Base-by-base conservation (phyloP, 2,888 invertebrate species). In the Tryphoninae sp. region DNA sequence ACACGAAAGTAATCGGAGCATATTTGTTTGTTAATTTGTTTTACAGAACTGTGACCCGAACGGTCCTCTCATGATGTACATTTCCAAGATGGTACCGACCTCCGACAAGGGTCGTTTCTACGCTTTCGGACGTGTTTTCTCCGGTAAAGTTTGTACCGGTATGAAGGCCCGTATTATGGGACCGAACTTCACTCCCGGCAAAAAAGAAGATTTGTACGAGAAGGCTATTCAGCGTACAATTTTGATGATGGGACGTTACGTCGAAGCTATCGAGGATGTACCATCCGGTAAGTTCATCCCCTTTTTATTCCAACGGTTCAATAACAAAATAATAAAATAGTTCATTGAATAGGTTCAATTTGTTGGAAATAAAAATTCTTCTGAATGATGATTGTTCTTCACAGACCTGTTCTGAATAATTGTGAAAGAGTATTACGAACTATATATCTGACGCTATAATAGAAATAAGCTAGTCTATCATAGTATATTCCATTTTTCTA, bases 71-170 rank as follows among this genome's bases (percentile, higher is more conserved):
- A 99, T 99, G 99, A 99, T 99, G 99, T 99, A 99, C 95, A 95
- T 99, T 87, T 98, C 98, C 68, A 99, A 99, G 94, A 99, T 99
- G 99, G 99, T 99, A 92, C 99, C 99, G 86, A 99, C 99, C 16
- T 96, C 98, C 13, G 99, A 99, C 93, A 99, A 99, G 94, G 99
- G 99, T 84, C 97, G 99, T 92, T 99, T 99, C 96, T 99, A 99
- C 93, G 99, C 99, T 82, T 99, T 99, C 92, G 99, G 99, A 69
- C 98, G 99, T 93, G 99, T 99, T 42, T 99, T 99, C 95, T 97
- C 99, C 87, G 99, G 99, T 89, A 98, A 96, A 93, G 96, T 93
- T 23, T 87, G 88, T 86, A 98, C 98, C 77, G 98, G 98, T 78
- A 95, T 95, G 94, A 98, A 98, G 93, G 98, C 98, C 83, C 96